Base-by-base conservation (phyloP, 2,113 vertebrate species). In the Tyto alba region DNA sequence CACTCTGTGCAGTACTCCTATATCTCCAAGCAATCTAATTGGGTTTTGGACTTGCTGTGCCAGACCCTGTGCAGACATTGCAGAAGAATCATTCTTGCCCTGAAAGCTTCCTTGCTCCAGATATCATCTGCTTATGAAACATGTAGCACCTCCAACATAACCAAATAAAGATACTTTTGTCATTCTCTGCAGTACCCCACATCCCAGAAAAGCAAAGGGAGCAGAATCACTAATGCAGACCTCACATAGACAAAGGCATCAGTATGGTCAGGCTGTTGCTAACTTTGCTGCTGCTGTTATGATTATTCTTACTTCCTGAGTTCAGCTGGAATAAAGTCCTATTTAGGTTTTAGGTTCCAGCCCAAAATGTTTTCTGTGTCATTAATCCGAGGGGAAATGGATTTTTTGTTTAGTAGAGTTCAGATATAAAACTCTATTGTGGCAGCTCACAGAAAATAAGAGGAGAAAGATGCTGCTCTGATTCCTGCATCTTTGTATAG, bases 381-480 rank as follows among this genome's bases (percentile, higher is more conserved):
- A 91, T 94, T 86, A 95, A 94, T 96, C 47, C 3, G 2, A 75
- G 60, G n/a, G 26, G 32, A 96, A 95, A 89, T 90, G 43, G 62
- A 85, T 93, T 95, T 96, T 97, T 91, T 43, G 79, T 94, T 97
- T 95, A 74, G 47, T 38, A 72, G 36, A 77, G 48, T 86, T 52
- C 62, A 75, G 64, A 85, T 69, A 91, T 77, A 78, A 92, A 95
- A 81, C 43, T 40, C 38, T 75, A 63, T 60, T 78, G 57, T 72
- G 77, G 26, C 50, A 90, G 59, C 59, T 87, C 69, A 78, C 43
- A 75, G 60, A 78, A 94, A 90, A 82, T 68, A 56, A 96, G 62
- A 74, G 62, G 30, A 92, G 50, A 82, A 80, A 50, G 50, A 56
- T 66, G 48, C 25, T 80, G 67, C 60, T 82, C 56, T 92, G 85